Evolutionary conservation across 2,888 invertebrate species (phyloP).

Genomic region (Cryptocheilus praepositus): DNA sequence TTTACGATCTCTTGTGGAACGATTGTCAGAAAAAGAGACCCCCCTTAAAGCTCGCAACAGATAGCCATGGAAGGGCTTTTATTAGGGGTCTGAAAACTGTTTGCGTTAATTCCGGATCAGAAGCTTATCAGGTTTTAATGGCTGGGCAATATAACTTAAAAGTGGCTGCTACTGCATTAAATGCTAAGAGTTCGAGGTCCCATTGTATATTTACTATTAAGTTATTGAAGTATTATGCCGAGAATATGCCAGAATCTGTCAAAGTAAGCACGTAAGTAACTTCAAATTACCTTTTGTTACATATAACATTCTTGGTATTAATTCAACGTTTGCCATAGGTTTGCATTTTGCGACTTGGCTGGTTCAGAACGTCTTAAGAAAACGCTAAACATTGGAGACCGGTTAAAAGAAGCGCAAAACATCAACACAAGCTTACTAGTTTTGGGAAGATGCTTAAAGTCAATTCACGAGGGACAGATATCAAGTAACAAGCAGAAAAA

Average conservation of each 20-base stretch:
- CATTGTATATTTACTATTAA: slow-evolving; percentile 94
- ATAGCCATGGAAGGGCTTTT: slow-evolving; percentile 63
- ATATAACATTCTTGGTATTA: background rate
- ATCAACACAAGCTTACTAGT: slow-evolving; percentile 94
- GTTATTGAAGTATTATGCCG: slow-evolving; percentile 79
- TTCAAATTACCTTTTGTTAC: background rate
- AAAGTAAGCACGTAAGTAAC: slow-evolving; percentile 66
- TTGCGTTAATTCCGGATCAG: slow-evolving; percentile 83
- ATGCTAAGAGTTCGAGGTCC: slow-evolving; percentile 90
- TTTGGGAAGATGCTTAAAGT: slow-evolving; percentile 87
- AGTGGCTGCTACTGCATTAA: slow-evolving; percentile 89
- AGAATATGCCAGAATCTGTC: slow-evolving; percentile 62
- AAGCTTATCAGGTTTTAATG: slow-evolving; percentile 89
- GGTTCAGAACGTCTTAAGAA: slow-evolving; percentile 92
- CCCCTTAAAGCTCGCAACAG: slow-evolving; percentile 65
- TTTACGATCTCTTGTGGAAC: slow-evolving; percentile 86
- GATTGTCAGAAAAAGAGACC: slow-evolving; percentile 64
- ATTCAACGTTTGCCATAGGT: slow-evolving; percentile 72
- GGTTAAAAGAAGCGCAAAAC: slow-evolving; percentile 91
- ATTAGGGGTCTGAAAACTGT: slow-evolving; percentile 76
- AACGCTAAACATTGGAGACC: slow-evolving; percentile 86
- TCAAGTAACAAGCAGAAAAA: slow-evolving; percentile 55
- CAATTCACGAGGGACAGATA: slow-evolving; percentile 75
- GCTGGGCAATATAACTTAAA: slow-evolving; percentile 88
- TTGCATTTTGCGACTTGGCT: slow-evolving; percentile 91